Percentiles rank a stretch among this genome's conserved stretches.
These are phyloP conservation scores for Rousettus madagascariensis DNA, from an alignment of 2,797 vertebrate genomes.

Conservation along the genomic window DNA sequence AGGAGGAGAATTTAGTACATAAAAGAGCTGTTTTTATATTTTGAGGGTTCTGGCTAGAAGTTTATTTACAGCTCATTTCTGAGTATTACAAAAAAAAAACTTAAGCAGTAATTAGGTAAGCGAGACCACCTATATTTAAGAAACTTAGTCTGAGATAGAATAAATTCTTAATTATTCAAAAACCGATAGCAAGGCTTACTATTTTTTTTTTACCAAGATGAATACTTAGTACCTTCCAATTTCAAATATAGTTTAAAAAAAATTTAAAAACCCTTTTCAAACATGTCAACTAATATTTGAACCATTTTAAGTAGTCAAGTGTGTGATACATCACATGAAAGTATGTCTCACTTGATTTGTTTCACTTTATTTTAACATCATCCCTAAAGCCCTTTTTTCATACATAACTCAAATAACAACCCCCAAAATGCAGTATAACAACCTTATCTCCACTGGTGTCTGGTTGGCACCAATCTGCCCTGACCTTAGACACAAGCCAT, in stretches of 20 bases:
- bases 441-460: slow-evolving; percentile 85
- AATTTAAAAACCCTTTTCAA: slow-evolving; percentile 11
- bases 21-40: slow-evolving; percentile 30
- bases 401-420: slow-evolving; percentile 81
- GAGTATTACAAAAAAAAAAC: not conserved
- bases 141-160: not conserved
- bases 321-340: slow-evolving; percentile 72
- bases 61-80: slow-evolving; percentile 3
- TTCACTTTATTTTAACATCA: slow-evolving; percentile 81
- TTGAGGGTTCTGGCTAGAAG: slow-evolving; percentile 23
- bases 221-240: slow-evolving; percentile 38
- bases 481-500: slow-evolving; percentile 89
- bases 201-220: not conserved
- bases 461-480: slow-evolving; percentile 87
- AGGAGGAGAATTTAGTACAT: not conserved
- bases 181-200: slow-evolving; percentile 29
- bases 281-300: not conserved
- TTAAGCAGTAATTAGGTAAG: not conserved
- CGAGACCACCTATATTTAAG: not conserved
- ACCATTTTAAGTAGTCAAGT: slow-evolving; percentile 30
- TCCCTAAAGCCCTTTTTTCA: slow-evolving; percentile 77
- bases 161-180: slow-evolving; percentile 49
- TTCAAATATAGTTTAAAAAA: not conserved
- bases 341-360: slow-evolving; percentile 79
- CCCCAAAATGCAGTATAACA: slow-evolving; percentile 81